phyloP scores from a whole-genome alignment of 92 coral and sea anemone species.

The Plumapathes pennacea region DNA sequence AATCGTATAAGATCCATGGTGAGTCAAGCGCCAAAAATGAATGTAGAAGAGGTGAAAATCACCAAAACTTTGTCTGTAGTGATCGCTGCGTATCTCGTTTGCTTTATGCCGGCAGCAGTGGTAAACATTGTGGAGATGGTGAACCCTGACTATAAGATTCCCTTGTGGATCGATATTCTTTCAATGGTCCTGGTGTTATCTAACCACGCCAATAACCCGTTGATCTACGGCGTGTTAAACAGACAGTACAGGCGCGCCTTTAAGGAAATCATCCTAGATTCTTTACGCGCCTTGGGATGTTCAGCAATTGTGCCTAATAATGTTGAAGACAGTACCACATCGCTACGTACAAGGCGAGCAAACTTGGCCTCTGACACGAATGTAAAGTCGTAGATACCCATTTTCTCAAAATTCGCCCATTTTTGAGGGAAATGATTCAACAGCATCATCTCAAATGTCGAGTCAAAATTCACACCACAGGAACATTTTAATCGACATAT shows the following conservation, averaged over 20 bases:
- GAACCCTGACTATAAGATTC: constrained; percentile 47
- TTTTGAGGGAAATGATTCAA: no score
- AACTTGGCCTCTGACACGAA: no score
- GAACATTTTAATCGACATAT: no score
- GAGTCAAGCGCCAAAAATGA: constrained; percentile 22
- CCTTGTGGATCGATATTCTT: constrained; percentile 62
- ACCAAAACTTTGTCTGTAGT: constrained; percentile 69
- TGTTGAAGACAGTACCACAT: no score
- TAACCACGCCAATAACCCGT: constrained; percentile 78
- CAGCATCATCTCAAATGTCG: no score
- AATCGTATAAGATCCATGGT: constrained; percentile 22
- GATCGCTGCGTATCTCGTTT: constrained; percentile 58
- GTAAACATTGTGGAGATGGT: constrained; percentile 64
- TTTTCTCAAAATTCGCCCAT: no score
- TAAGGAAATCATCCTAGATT: constrained; percentile 18
- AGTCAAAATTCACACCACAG: no score
- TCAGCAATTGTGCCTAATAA: no score
- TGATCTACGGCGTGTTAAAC: constrained; percentile 71
- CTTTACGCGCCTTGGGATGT: constrained; percentile 3
- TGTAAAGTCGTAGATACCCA: no score
- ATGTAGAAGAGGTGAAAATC: constrained; percentile 64
- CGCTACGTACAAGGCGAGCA: no score
- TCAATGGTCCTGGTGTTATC: constrained; percentile 56
- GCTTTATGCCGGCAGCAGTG: constrained; percentile 64
- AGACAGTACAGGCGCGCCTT: constrained; percentile 72